Evolutionary conservation across 2,797 vertebrate species (phyloP), one percentile per base, ranked within the genome.

Genomic region (Chrysocyon brachyurus): DNA sequence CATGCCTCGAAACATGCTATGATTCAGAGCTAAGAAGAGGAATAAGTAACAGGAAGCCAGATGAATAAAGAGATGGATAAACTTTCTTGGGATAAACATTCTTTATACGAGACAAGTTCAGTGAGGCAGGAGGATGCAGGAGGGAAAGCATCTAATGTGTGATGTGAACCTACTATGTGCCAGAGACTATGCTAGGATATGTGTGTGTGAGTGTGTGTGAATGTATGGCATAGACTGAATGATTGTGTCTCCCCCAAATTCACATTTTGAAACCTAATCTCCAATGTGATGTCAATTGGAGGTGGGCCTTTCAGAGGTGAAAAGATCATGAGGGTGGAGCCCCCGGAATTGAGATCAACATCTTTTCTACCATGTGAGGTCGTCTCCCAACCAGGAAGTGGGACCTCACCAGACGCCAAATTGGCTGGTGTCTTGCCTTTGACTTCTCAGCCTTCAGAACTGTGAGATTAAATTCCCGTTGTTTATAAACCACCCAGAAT

Each of bases 1-100:
- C 82, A 91, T 61, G 72, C 40, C 73, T 46, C 8, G 36, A 89
- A 92, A 96, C 63, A 86, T 6, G 90, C 46, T 68, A 24, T 75
- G 82, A 87, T 91, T 96, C 88, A 87, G 77, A 14, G 15, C 61
- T n/a, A 49, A 89, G 89, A 91, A 83, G 54, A 93, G 57, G 54
- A 96, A 87, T 40, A 88, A 64, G 59, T 61, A 59, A 63, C 28
- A 15, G 22, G 82, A 54, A 81, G 84, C 19, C 24, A 6, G 9
- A 40, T 70, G 84, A 49, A 59, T 86, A 52, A 78, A 24, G 77
- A 90, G 79, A 78, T 6, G 31, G 36, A 79, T 72, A 59, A 2
- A 31, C 31, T 90, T 95, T 97, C 87, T 88, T 46, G 61, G 72
- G 91, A 97, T 46, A 46, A 31, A 63, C 1, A n/a, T 70, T 57